Percentiles rank a stretch among this genome's conserved stretches.
Conservation (phyloP, 2,113 vertebrate genomes). For the Leucosticte australis region DNA sequence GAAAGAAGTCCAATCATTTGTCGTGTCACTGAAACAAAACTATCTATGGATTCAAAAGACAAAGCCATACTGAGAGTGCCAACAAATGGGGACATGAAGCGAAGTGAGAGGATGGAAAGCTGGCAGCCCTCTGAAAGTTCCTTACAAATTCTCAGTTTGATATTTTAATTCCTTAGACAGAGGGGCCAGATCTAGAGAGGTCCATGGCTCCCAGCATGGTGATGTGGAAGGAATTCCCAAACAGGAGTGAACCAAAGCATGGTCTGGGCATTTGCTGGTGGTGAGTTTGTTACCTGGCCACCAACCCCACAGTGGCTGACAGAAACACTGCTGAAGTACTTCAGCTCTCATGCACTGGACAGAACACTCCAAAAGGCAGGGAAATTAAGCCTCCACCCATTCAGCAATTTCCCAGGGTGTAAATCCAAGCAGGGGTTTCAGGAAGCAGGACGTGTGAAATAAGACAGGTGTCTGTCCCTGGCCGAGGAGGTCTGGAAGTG, state of each 20-base stretch:
- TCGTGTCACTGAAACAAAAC: neutral
- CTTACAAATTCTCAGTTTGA: neutral
- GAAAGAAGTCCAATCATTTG: neutral
- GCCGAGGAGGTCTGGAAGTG: neutral
- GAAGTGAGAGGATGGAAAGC: neutral
- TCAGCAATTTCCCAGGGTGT: constrained; percentile 23
- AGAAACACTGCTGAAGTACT: neutral
- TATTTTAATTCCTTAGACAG: neutral
- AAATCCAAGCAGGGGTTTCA: constrained; percentile 35
- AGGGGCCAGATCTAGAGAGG: neutral
- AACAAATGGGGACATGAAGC: neutral
- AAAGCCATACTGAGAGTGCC: neutral
- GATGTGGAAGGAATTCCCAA: neutral
- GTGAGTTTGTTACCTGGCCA: neutral
- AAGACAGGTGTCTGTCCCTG: constrained; percentile 41
- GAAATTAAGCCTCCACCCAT: constrained; percentile 7
- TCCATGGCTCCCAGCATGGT: neutral
- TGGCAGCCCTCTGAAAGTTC: neutral
- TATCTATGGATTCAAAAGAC: neutral
- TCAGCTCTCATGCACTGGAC: neutral
- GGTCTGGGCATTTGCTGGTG: neutral
- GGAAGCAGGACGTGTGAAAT: constrained; percentile 28
- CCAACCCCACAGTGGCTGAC: neutral
- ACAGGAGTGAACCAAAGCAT: neutral
- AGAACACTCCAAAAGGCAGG: neutral